A percentile compares a stretch with the other conserved stretches of the same genome.
Evolutionary conservation across 2,888 invertebrate genomes (phyloP).

Genomic region (Aphodius granarius): DNA sequence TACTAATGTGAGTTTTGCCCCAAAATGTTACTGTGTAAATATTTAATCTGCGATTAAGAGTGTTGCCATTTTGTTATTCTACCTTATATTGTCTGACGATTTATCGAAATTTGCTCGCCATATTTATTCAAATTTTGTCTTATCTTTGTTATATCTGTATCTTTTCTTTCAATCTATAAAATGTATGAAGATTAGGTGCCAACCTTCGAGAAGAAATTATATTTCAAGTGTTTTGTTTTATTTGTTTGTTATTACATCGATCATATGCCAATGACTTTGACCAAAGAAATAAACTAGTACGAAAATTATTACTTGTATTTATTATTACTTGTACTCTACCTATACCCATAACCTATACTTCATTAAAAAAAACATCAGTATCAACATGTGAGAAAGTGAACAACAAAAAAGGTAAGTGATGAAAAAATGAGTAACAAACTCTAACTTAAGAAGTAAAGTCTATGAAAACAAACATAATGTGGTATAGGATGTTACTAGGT

Average conservation of each 20-base stretch:
- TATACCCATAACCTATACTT: no score
- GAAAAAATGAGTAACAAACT: no score
- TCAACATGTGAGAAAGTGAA: no score
- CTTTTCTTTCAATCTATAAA: slow-evolving; percentile 15
- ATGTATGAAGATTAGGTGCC: slow-evolving; percentile 45
- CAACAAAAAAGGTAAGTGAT: no score
- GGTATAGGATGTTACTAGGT: no score
- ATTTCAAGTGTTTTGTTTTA: slow-evolving; percentile 39
- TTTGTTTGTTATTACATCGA: slow-evolving; percentile 43
- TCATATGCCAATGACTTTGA: slow-evolving; percentile 66
- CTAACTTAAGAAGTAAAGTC: no score
- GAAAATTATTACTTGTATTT: slow-evolving; percentile 19
- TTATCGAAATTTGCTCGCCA: not conserved
- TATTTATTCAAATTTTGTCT: no score
- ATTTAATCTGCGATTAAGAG: not conserved
- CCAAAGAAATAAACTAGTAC: slow-evolving; percentile 60
- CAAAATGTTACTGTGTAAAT: not conserved
- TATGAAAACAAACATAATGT: no score
- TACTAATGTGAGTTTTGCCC: not conserved
- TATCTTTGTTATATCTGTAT: slow-evolving; percentile 11
- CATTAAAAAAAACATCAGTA: no score
- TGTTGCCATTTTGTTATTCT: not conserved
- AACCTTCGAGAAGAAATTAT: slow-evolving; percentile 35
- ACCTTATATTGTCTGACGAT: not conserved
- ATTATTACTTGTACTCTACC: no score